These are phyloP conservation scores for Orussus abietinus DNA, from an alignment of 1,140 invertebrate species.

Conservation along the genomic window DNA sequence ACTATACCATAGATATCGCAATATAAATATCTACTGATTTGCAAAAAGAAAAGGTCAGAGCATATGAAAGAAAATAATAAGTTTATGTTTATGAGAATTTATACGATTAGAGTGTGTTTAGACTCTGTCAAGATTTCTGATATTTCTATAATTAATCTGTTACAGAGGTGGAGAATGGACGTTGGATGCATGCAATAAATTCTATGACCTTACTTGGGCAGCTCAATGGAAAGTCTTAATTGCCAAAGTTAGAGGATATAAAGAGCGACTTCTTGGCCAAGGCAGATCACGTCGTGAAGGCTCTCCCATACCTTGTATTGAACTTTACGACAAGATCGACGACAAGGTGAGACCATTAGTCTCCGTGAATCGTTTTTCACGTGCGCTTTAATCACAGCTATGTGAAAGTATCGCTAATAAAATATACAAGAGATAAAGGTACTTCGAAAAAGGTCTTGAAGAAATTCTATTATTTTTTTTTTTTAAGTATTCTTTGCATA, in stretches of 20 bases:
- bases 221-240: constrained; percentile 66
- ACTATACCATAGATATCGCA: too few species aligned
- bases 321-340: constrained; percentile 26
- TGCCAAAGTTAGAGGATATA: constrained; percentile 66
- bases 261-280: constrained; percentile 44
- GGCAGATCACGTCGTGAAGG: constrained; percentile 22
- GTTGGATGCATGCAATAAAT: constrained; percentile 63
- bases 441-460: constrained; percentile 3
- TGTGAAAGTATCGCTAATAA: neutral
- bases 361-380: too few species aligned
- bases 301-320: constrained; percentile 31
- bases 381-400: too few species aligned
- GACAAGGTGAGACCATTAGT: constrained; percentile 24
- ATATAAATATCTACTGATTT: too few species aligned
- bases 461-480: constrained; percentile 6
- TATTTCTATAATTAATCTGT: constrained; percentile 2
- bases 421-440: neutral
- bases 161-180: constrained; percentile 56
- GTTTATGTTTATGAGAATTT: too few species aligned
- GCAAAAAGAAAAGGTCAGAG: too few species aligned
- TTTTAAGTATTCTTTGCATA: constrained; percentile 2
- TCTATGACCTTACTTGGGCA: constrained; percentile 64
- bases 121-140: too few species aligned
- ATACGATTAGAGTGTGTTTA: too few species aligned
- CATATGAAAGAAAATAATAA: too few species aligned